Evolutionary conservation across 2,888 invertebrate genomes (phyloP).

Genomic region (Anaspis maculata): DNA sequence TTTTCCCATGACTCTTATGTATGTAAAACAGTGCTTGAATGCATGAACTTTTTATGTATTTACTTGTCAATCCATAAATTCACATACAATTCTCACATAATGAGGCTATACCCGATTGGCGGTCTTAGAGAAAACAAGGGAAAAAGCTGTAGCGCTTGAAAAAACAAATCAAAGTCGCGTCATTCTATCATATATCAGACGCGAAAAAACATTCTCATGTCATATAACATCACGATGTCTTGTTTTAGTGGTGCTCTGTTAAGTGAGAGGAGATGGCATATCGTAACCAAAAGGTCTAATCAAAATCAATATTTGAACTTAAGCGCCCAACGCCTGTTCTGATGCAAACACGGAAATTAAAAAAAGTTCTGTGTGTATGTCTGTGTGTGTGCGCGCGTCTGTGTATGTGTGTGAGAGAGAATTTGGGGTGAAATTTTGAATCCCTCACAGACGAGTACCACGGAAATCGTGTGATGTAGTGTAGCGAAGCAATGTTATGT

Average conservation of each 20-base stretch:
- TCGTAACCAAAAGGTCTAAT: too few species aligned
- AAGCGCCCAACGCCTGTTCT: too few species aligned
- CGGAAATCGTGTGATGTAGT: constrained; percentile 23
- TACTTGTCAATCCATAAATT: constrained; percentile 8
- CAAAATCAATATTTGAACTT: too few species aligned
- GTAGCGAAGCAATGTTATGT: constrained; percentile 33
- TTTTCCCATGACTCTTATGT: constrained; percentile 25
- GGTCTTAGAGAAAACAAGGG: constrained; percentile 14
- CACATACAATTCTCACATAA: constrained; percentile 8
- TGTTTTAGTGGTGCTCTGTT: too few species aligned
- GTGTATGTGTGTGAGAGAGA: too few species aligned
- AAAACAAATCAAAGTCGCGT: too few species aligned
- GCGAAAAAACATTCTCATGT: too few species aligned
- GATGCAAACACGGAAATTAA: too few species aligned
- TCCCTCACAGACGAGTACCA: constrained; percentile 2
- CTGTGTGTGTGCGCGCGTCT: constrained; percentile 20
- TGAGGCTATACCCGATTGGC: constrained; percentile 25
- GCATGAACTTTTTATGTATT: constrained; percentile 29
- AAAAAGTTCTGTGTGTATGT: too few species aligned
- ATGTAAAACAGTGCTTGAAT: constrained; percentile 32
- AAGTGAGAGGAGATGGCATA: too few species aligned
- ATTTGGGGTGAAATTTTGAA: constrained; percentile 12
- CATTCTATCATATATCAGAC: too few species aligned
- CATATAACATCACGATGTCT: too few species aligned
- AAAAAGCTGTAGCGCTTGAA: constrained; percentile 19